phyloP scores from a whole-genome alignment of 1,140 invertebrate species.

The Bradynema listronoti region DNA sequence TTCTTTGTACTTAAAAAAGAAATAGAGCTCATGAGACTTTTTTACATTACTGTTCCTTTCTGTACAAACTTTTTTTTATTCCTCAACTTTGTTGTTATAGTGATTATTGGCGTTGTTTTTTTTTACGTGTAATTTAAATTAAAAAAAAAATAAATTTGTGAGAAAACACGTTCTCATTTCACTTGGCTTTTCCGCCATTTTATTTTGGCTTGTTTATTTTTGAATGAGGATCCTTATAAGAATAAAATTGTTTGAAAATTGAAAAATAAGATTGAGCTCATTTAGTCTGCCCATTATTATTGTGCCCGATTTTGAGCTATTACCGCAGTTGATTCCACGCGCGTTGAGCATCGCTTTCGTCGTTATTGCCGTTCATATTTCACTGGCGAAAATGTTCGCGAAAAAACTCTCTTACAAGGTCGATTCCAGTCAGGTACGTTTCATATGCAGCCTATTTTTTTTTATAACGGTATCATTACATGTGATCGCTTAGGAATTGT shows the following conservation, averaged over 20 bases:
- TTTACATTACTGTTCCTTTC: no score
- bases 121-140: no score
- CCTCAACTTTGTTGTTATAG: no score
- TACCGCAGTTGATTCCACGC: constrained; percentile 52
- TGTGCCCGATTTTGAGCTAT: constrained; percentile 53
- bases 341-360: constrained; percentile 62
- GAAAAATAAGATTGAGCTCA: no score
- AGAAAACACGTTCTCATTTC: no score
- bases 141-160: no score
- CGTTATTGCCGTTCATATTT: constrained; percentile 61
- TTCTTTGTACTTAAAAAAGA: no score
- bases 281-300: constrained; percentile 9
- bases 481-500: constrained; percentile 42
- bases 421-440: constrained; percentile 59
- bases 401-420: constrained; percentile 60
- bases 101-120: no score
- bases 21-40: no score
- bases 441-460: constrained; percentile 5
- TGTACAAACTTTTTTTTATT: no score
- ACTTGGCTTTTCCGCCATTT: constrained; percentile 2
- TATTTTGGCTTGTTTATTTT: neutral
- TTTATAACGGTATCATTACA: neutral
- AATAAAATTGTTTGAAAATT: no score
- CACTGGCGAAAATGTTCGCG: constrained; percentile 61
- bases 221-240: neutral